Evolutionary conservation across 2,797 vertebrate genomes (phyloP).

Genomic region (Gambelia wislizenii): DNA sequence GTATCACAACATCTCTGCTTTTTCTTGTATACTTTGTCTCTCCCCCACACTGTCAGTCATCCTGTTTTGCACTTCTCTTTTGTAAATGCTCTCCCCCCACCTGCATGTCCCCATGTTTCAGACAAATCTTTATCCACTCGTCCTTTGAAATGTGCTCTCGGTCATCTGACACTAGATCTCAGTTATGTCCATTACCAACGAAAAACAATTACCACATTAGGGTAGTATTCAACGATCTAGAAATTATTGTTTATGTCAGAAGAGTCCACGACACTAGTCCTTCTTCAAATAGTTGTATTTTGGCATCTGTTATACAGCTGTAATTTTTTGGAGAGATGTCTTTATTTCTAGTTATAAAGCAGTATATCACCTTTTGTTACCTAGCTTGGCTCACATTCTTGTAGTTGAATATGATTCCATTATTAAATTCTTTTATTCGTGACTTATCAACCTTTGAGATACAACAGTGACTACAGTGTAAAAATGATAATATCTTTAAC

Average conservation of each 20-base stretch:
- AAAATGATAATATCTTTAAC: background rate
- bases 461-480: background rate
- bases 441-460: background rate
- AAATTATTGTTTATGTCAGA: background rate
- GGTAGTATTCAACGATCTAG: background rate
- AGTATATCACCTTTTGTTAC: background rate
- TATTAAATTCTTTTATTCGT: background rate
- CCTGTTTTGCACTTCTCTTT: background rate
- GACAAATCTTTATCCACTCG: background rate
- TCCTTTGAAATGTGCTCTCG: background rate
- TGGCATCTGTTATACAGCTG: background rate
- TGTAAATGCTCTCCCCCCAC: background rate
- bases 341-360: background rate
- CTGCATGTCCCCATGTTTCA: background rate
- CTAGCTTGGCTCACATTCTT: background rate
- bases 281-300: background rate
- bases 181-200: background rate
- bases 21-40: background rate
- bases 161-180: background rate
- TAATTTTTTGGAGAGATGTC: background rate
- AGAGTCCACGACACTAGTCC: background rate
- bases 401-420: too few species aligned
- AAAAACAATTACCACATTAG: background rate
- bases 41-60: background rate
- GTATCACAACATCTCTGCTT: background rate